phyloP scores from a whole-genome alignment of 2,797 vertebrate species.

The Hyperoplus immaculatus region DNA sequence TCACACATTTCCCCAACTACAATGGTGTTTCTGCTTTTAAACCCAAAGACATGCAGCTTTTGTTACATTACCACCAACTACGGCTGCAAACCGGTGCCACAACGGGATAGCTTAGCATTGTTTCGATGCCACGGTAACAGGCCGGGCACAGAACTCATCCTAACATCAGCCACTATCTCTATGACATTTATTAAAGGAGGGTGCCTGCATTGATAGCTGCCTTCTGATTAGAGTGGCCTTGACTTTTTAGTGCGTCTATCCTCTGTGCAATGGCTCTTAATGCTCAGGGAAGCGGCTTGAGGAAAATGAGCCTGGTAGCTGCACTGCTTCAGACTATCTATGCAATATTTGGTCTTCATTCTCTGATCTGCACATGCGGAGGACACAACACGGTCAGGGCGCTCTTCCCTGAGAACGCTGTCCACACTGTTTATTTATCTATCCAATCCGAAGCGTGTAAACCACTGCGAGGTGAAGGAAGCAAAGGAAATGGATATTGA shows the following conservation, averaged over 20 bases:
- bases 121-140: constrained; percentile 42
- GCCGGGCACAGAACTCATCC: constrained; percentile 12
- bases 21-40: constrained; percentile 12
- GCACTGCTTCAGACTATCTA: constrained; percentile 36
- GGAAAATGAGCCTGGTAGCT: constrained; percentile 20
- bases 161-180: constrained; percentile 41
- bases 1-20: constrained; percentile 7
- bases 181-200: constrained; percentile 70
- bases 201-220: constrained; percentile 34
- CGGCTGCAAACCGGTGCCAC: constrained; percentile 24
- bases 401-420: constrained; percentile 60
- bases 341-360: constrained; percentile 56
- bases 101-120: constrained; percentile 36
- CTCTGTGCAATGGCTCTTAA: constrained; percentile 20
- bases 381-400: constrained; percentile 55
- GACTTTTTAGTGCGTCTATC: constrained; percentile 23
- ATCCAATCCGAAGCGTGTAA: constrained; percentile 74
- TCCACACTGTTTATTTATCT: constrained; percentile 75
- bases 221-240: constrained; percentile 62
- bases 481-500: constrained; percentile 73
- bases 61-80: not conserved
- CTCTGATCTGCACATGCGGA: constrained; percentile 56
- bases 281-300: constrained; percentile 36
- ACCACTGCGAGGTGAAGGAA: constrained; percentile 77
- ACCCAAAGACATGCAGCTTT: not conserved